Conservation (phyloP, 2,113 vertebrate species). For the Syrrhaptes paradoxus region DNA sequence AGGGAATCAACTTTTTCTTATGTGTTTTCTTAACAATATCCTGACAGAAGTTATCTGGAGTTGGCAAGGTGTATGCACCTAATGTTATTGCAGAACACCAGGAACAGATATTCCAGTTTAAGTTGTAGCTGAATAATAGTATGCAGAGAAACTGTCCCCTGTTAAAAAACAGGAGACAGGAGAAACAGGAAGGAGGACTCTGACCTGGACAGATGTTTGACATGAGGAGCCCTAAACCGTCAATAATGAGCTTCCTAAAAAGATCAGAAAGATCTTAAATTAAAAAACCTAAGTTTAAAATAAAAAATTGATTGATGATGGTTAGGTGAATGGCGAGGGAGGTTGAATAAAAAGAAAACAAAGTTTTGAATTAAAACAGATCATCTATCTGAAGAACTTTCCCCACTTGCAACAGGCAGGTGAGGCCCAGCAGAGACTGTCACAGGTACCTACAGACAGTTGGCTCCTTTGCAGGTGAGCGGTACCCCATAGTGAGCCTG, state of each 20-base stretch:
- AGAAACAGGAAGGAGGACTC: not conserved
- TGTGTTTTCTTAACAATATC: not conserved
- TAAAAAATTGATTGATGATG: not conserved
- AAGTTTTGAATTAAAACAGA: not conserved
- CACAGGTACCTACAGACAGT: not conserved
- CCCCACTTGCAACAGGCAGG: too few relatives aligned
- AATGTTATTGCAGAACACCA: not conserved
- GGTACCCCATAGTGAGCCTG: fast-evolving
- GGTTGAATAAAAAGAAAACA: not conserved
- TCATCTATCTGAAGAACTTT: not conserved
- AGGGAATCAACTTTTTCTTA: not conserved
- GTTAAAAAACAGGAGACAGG: not conserved
- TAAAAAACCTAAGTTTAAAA: not conserved
- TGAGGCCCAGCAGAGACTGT: not conserved
- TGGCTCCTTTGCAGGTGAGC: fast-evolving
- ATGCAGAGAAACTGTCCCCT: not conserved
- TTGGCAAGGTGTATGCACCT: fast-evolving
- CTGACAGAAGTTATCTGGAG: not conserved
- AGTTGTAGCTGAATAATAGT: not conserved
- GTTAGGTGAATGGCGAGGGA: too few relatives aligned
- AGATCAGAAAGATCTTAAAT: not conserved
- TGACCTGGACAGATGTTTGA: not conserved
- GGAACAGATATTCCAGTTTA: not conserved
- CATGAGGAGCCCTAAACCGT: not conserved
- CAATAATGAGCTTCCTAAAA: not conserved